Percentiles rank a stretch among this genome's conserved stretches.
phyloP scores from a whole-genome alignment of 2,888 invertebrate genomes.

The Nineta flava region DNA sequence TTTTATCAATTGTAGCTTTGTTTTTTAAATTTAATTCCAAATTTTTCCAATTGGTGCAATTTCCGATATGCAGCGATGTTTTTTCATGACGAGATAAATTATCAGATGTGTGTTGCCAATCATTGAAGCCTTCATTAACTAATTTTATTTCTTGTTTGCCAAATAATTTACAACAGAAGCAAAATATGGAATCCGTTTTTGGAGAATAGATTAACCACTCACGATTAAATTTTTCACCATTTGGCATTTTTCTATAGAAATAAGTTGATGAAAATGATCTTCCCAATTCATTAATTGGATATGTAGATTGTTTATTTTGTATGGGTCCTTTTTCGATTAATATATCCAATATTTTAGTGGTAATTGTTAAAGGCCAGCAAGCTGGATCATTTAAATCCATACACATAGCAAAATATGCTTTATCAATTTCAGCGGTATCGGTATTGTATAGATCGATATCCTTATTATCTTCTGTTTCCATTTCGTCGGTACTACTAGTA shows the following conservation, averaged over 20 bases:
- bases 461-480: background rate
- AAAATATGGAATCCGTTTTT: slow-evolving; percentile 10
- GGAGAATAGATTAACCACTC: slow-evolving; percentile 10
- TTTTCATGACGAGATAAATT: slow-evolving; percentile 10
- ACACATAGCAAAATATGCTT: background rate
- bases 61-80: slow-evolving; percentile 9
- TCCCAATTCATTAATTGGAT: slow-evolving; percentile 10
- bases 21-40: slow-evolving; percentile 9
- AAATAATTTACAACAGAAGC: slow-evolving; percentile 11
- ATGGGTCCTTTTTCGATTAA: background rate
- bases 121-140: slow-evolving; percentile 6
- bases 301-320: slow-evolving; percentile 12
- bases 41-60: slow-evolving; percentile 9
- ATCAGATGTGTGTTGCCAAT: slow-evolving; percentile 12
- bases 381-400: background rate
- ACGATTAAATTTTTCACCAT: slow-evolving; percentile 11
- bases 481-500: background rate
- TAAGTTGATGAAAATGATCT: slow-evolving; percentile 10
- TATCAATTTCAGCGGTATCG: background rate
- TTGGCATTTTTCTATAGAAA: slow-evolving; percentile 9
- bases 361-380: background rate
- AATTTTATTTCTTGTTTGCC: slow-evolving; percentile 8
- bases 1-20: slow-evolving; percentile 10
- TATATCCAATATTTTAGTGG: background rate
- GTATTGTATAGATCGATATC: background rate